Conservation (phyloP, 2,797 vertebrate genomes). For the Borostomias antarcticus region DNA sequence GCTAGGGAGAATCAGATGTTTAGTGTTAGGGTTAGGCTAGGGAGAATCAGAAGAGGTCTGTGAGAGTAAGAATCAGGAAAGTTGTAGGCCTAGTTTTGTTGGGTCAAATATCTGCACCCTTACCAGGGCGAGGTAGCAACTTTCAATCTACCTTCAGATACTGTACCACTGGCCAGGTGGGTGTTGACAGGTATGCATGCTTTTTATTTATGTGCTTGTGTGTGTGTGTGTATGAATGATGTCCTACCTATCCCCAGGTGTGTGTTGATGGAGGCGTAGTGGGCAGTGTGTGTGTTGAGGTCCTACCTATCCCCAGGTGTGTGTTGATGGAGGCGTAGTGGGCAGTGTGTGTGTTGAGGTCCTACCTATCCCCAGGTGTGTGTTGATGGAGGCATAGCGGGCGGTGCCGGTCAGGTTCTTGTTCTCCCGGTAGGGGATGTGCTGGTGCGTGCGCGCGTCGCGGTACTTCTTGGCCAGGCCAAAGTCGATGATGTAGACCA, state of each 20-base stretch:
- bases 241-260: conserved; percentile 93
- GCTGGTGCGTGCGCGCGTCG: conserved; percentile 95
- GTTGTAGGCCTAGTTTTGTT: background rate
- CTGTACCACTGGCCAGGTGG: no score
- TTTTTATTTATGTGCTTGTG: no score
- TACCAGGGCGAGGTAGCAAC: no score
- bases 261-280: conserved; percentile 97
- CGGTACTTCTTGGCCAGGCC: conserved; percentile 97
- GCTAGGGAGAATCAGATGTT: no score
- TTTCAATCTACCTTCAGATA: no score
- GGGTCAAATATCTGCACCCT: background rate
- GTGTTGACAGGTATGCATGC: no score
- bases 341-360: conserved; percentile 56
- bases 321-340: conserved; percentile 98
- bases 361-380: conserved; percentile 95
- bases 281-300: no score
- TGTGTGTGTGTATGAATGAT: background rate
- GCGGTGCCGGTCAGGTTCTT: conserved; percentile 97
- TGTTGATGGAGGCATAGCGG: conserved; percentile 96
- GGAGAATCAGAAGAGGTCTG: no score
- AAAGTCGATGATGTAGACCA: conserved; percentile 98
- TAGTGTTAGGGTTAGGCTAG: no score
- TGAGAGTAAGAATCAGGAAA: background rate
- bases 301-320: no score
- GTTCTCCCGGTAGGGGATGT: conserved; percentile 98